These are phyloP conservation scores for Heliocidaris erythrogramma DNA, from an alignment of 35 echinoderm and acorn worm species.

Conservation along the genomic window DNA sequence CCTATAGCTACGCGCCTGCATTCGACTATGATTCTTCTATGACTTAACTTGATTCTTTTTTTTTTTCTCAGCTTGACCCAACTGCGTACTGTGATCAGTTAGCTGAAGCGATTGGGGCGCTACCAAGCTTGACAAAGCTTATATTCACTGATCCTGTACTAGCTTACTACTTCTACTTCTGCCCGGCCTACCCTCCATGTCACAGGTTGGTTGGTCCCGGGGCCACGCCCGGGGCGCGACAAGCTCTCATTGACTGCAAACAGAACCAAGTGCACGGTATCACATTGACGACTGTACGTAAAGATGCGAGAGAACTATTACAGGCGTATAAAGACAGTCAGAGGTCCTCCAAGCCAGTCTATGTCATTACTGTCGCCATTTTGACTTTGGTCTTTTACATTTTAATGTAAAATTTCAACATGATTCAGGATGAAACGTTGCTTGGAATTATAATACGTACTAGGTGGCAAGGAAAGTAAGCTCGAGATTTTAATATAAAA, in stretches of 20 bases:
- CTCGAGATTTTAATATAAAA: too few relatives aligned
- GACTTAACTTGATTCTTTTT: neutral
- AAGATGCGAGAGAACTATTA: neutral
- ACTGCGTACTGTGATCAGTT: conserved; percentile 53
- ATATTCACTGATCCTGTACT: conserved; percentile 63
- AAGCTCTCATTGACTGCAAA: neutral
- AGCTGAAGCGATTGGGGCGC: conserved; percentile 51
- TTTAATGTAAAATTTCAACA: too few relatives aligned
- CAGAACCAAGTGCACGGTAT: neutral
- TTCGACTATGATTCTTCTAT: too few relatives aligned
- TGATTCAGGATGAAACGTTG: too few relatives aligned
- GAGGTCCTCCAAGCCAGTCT: neutral
- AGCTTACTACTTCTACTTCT: too few relatives aligned
- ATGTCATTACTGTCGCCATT: neutral
- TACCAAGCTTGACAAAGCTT: conserved; percentile 30
- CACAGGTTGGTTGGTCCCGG: conserved; percentile 64
- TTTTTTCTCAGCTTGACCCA: neutral
- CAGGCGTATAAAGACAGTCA: neutral
- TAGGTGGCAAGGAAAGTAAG: too few relatives aligned
- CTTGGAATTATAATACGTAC: too few relatives aligned
- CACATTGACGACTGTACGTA: neutral
- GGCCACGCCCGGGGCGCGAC: neutral
- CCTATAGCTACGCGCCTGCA: too few relatives aligned
- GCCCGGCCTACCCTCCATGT: conserved; percentile 42
- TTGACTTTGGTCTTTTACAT: neutral